Base-by-base conservation (phyloP, 2,113 vertebrate genomes). In the Pygoscelis antarcticus region DNA sequence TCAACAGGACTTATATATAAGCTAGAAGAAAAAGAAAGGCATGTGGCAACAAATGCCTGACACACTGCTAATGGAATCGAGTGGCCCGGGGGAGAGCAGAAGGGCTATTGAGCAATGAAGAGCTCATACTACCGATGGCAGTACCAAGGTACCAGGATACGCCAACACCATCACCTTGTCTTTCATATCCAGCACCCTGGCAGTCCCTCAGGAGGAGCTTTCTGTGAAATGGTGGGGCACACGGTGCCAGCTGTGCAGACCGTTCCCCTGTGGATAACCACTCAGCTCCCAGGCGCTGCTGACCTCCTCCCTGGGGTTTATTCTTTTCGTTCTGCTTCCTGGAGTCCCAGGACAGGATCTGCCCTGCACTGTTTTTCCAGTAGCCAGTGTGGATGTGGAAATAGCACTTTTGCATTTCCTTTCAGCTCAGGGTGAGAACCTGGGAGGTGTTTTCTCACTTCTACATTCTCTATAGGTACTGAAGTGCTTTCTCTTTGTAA, bases 161-260 rank as follows among this genome's bases (percentile, higher is more conserved):
- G 0, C 58, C 52, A 54, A 18, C 14, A 81, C 2, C n/a, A 72
- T 0, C 71, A 77, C 65, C 47, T 83, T 1, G 1, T 62, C 60
- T 51, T 75, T 66, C 52, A 27, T 2, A 32, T 8, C 25, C 52
- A 47, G n/a, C 46, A 55, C n/a, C 6, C 17, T 40, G 61, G 30
- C n/a, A 22, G 14, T 23, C 51, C 30, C 72, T 60, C 66, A 42
- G 75, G 49, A 44, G 30, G 7, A 92, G 49, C 17, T 68, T n/a
- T 52, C 44, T 83, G 76, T 70, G 76, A 47, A 83, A 68, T 0
- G 4, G 6, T 1, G 0, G 58, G 54, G 21, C 25, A 26, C 25
- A 9, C 0, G 0, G 29, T 25, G 21, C 51, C 52, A 32, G 5
- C 22, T 13, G 8, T 12, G 26, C 51, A 60, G 30, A 42, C 7